These are phyloP conservation scores for Rhagophthalmus giganteus DNA, from an alignment of 2,888 invertebrate species.

Conservation along the genomic window DNA sequence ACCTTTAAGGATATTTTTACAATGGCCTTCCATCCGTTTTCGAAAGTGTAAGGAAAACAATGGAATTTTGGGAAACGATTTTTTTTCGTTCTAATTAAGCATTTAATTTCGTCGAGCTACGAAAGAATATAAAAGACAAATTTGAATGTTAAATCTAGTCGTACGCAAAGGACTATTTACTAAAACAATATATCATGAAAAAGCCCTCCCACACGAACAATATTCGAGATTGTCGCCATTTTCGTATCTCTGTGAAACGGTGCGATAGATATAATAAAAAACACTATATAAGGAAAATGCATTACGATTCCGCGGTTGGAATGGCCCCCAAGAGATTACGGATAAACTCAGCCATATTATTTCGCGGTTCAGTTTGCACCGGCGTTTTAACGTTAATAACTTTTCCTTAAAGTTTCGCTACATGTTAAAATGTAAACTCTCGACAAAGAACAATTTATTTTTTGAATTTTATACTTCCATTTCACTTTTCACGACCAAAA, in stretches of 20 bases:
- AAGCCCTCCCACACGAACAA: constrained; percentile 50
- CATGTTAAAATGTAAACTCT: constrained; percentile 43
- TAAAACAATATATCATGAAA: constrained; percentile 38
- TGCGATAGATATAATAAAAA: constrained; percentile 57
- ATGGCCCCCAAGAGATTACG: constrained; percentile 51
- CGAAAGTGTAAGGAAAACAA: too few relatives aligned
- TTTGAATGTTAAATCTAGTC: constrained; percentile 9
- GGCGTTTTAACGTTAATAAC: constrained; percentile 51
- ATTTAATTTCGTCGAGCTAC: too few relatives aligned
- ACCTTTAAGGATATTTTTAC: background rate
- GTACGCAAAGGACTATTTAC: constrained; percentile 26
- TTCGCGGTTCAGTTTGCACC: constrained; percentile 45
- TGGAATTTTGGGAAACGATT: too few relatives aligned
- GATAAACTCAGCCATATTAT: constrained; percentile 54
- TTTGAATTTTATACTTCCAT: constrained; percentile 1
- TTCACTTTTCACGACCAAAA: background rate
- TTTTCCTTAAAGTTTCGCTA: constrained; percentile 39
- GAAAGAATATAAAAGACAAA: constrained; percentile 4
- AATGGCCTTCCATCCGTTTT: too few relatives aligned
- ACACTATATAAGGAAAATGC: constrained; percentile 58
- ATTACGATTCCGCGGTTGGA: constrained; percentile 55
- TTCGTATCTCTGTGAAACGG: constrained; percentile 46
- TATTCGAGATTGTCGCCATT: constrained; percentile 55
- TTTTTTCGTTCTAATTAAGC: too few relatives aligned
- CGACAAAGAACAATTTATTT: constrained; percentile 42